Conservation (phyloP, 2,888 invertebrate species). For the Ypsolopha sequella region DNA sequence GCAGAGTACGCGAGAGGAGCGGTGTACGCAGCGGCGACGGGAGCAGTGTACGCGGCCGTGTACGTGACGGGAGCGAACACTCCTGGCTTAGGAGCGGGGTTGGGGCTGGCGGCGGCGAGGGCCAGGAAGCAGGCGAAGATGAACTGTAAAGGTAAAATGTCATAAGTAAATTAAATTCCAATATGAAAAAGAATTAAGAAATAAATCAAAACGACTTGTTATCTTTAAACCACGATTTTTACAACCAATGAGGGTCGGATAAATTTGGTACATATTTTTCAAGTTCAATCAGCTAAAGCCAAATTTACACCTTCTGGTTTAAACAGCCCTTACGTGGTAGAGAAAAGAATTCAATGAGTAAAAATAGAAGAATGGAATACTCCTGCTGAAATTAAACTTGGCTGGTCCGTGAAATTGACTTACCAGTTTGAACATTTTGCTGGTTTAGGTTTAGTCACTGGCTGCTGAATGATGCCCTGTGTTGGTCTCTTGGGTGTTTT, state of each 20-base stretch:
- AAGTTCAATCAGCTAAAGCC: too few species aligned
- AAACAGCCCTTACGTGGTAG: too few species aligned
- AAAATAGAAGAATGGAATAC: too few species aligned
- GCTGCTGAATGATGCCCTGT: conserved; percentile 1
- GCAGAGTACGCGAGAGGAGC: conserved; percentile 34
- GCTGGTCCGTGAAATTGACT: conserved; percentile 6
- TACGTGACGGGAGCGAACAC: conserved; percentile 33
- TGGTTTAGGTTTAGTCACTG: conserved; percentile 10
- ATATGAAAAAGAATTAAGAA: too few species aligned
- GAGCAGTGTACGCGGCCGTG: conserved; percentile 40
- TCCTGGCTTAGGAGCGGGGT: conserved; percentile 8
- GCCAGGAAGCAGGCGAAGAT: conserved; percentile 42
- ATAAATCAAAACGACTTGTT: too few species aligned
- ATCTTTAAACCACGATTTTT: too few species aligned
- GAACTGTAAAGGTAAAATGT: conserved; percentile 26
- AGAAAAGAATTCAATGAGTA: too few species aligned
- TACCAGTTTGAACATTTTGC: conserved; percentile 24
- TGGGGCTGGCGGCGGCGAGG: conserved; percentile 31
- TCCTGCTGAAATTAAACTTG: neutral
- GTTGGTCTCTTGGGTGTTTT: neutral
- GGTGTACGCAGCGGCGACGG: conserved; percentile 25
- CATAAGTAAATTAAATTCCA: too few species aligned
- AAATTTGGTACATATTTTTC: too few species aligned
- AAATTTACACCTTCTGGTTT: too few species aligned
- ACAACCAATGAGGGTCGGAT: too few species aligned